A percentile compares a stretch with the other conserved stretches of the same genome.
Evolutionary conservation across 2,797 vertebrate genomes (phyloP).

Genomic region (Garrulus glandarius): DNA sequence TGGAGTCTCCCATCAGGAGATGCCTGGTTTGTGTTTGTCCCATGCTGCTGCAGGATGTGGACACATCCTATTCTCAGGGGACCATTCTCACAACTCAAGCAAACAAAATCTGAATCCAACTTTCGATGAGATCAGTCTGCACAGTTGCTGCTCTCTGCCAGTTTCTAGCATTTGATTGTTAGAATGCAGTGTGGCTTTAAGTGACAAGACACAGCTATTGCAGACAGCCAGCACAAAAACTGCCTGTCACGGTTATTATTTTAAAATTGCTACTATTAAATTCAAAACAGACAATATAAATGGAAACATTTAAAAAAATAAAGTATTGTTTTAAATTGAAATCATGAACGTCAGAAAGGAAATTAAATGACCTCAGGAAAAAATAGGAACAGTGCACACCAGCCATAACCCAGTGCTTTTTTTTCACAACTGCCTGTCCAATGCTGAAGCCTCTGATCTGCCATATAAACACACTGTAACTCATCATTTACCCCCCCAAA

Average conservation of each 20-base stretch:
- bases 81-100: neutral
- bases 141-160: neutral
- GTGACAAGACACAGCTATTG: neutral
- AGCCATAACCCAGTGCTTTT: neutral
- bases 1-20: neutral
- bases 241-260: neutral
- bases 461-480: neutral
- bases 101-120: neutral
- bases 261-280: neutral
- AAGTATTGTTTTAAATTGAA: neutral
- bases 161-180: neutral
- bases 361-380: neutral
- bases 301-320: neutral
- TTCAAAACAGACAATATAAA: neutral
- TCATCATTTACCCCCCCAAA: neutral
- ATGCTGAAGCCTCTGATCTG: neutral
- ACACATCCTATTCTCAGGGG: neutral
- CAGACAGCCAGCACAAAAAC: neutral
- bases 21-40: neutral
- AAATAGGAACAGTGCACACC: neutral
- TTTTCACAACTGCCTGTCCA: neutral
- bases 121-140: neutral
- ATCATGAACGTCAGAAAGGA: neutral
- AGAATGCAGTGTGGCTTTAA: neutral
- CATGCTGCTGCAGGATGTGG: neutral